A percentile compares a stretch with the other conserved stretches of the same genome.
Evolutionary conservation across 2,888 invertebrate genomes (phyloP).

Genomic region (Notodonta ziczac): DNA sequence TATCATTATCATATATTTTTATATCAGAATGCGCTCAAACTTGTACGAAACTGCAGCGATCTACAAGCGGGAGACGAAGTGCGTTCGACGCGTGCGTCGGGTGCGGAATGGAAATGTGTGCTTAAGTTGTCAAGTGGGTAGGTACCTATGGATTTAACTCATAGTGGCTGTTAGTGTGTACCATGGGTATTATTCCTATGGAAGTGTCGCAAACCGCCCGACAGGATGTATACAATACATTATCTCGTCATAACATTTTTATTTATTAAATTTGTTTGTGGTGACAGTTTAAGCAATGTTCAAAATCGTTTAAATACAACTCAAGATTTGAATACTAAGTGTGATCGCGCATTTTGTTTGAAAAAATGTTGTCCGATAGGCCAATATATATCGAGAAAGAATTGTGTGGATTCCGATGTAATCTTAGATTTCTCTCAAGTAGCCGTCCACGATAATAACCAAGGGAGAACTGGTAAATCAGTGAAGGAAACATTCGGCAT

Average conservation of each 20-base stretch:
- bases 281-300: background rate
- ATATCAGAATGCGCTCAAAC: too few species aligned
- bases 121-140: too few species aligned
- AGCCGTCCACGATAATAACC: background rate
- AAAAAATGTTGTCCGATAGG: background rate
- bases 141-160: too few species aligned
- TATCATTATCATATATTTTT: too few species aligned
- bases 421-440: background rate
- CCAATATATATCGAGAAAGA: background rate
- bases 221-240: background rate
- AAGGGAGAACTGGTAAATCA: background rate
- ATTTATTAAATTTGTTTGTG: background rate
- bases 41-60: too few species aligned
- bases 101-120: too few species aligned
- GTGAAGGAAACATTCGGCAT: background rate
- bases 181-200: background rate
- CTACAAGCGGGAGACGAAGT: too few species aligned
- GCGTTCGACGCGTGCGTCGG: too few species aligned
- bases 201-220: background rate
- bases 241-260: background rate
- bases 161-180: too few species aligned
- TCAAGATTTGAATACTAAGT: background rate
- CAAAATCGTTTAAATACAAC: background rate
- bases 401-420: background rate
- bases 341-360: background rate